phyloP scores from a whole-genome alignment of 2,888 invertebrate genomes.

The Stomorhina lunata region DNA sequence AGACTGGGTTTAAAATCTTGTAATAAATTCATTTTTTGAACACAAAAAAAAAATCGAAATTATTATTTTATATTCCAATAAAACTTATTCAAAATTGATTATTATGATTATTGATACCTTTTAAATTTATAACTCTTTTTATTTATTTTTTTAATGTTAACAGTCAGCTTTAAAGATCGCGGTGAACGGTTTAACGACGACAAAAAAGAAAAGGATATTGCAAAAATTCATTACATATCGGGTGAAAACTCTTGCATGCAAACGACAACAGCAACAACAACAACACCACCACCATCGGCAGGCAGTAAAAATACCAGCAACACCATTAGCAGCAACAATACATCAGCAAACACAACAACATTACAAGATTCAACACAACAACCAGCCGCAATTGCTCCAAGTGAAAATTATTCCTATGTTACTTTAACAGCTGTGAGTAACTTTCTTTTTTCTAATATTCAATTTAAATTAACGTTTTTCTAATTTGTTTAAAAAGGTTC shows the following conservation, averaged over 20 bases:
- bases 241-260: constrained; percentile 77
- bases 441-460: background rate
- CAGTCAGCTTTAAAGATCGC: constrained; percentile 75
- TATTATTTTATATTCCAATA: too few species aligned
- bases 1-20: too few species aligned
- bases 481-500: constrained; percentile 81
- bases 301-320: constrained; percentile 17
- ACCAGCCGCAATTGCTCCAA: constrained; percentile 77
- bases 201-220: constrained; percentile 75
- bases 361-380: constrained; percentile 66
- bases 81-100: too few species aligned
- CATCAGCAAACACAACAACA: constrained; percentile 66
- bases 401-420: constrained; percentile 91
- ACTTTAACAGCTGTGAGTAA: constrained; percentile 85
- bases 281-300: constrained; percentile 39
- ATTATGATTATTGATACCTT: background rate
- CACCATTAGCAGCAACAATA: constrained; percentile 29
- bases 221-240: constrained; percentile 83
- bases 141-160: constrained; percentile 31
- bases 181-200: constrained; percentile 75
- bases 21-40: too few species aligned
- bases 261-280: constrained; percentile 41
- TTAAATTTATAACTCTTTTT: too few species aligned
- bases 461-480: background rate
- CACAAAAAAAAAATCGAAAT: too few species aligned